These are phyloP conservation scores for Adrianichthys oophorus DNA, from an alignment of 2,797 vertebrate species.

Conservation along the genomic window DNA sequence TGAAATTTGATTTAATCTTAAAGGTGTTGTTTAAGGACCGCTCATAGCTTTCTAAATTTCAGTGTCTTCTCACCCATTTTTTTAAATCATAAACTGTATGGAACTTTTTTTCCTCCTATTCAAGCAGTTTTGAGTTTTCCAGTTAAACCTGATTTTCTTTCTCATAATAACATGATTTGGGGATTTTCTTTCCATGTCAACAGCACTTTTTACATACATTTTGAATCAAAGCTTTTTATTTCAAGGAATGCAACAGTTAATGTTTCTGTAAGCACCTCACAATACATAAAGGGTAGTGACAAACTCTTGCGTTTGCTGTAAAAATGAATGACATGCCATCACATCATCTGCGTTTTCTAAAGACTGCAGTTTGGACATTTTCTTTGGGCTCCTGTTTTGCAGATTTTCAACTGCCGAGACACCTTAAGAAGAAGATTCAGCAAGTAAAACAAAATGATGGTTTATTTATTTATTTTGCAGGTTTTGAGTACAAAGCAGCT, in stretches of 20 bases:
- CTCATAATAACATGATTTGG: no score
- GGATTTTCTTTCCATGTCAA: no score
- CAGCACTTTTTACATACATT: no score
- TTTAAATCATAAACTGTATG: no score
- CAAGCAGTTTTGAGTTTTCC: no score
- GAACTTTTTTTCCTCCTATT: no score
- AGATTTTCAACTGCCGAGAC: constrained; percentile 51
- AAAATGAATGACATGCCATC: constrained; percentile 68
- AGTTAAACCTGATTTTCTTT: no score
- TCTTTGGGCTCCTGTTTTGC: constrained; percentile 68
- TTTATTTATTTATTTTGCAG: constrained; percentile 65
- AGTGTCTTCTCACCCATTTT: no score
- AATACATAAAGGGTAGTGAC: constrained; percentile 10
- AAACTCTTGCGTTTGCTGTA: constrained; percentile 47
- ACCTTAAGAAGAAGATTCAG: constrained; percentile 41
- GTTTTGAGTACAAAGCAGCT: constrained; percentile 67
- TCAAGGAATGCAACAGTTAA: background rate
- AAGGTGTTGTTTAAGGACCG: no score
- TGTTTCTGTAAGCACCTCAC: background rate
- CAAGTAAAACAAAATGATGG: constrained; percentile 44
- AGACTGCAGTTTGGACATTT: constrained; percentile 63
- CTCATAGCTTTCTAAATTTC: no score
- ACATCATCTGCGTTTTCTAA: constrained; percentile 61
- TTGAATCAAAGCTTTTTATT: no score
- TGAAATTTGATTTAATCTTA: no score